Percentiles rank a stretch among this genome's conserved stretches.
Conservation (phyloP, 2,113 vertebrate species). For the Candoia aspera region DNA sequence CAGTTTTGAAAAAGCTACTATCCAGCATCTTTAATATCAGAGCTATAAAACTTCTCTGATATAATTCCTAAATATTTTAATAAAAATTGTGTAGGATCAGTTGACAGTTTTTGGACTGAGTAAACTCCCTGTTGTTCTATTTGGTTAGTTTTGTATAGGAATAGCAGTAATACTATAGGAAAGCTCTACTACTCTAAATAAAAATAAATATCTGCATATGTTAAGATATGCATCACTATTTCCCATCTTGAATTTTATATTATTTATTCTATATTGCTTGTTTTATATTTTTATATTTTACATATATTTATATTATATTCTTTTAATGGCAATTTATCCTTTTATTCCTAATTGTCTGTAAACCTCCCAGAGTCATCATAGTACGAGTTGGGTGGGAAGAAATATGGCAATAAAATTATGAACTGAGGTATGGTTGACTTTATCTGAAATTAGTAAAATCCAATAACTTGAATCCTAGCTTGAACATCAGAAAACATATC, state of each 20-base stretch:
- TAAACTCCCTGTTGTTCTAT: background rate
- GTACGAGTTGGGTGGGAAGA: no score
- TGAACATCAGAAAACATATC: background rate
- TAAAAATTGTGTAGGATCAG: background rate
- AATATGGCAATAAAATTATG: no score
- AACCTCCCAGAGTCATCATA: no score
- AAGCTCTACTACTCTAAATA: background rate
- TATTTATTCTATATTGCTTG: no score
- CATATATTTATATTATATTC: no score
- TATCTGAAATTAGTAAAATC: constrained; percentile 2
- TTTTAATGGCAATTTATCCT: no score
- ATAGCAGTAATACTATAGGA: background rate
- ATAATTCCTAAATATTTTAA: background rate
- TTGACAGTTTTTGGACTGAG: background rate
- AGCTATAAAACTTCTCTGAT: background rate
- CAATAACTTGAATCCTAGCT: background rate
- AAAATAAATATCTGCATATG: background rate
- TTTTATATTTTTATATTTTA: no score
- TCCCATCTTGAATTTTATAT: no score
- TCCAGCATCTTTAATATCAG: background rate
- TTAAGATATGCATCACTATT: background rate
- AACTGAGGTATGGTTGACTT: background rate
- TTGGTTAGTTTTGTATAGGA: background rate
- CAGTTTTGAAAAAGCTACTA: background rate
- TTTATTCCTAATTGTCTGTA: no score